Evolutionary conservation across 1,140 invertebrate genomes (phyloP), one percentile per base, ranked within the genome.

Genomic region (Augochlora pura): DNA sequence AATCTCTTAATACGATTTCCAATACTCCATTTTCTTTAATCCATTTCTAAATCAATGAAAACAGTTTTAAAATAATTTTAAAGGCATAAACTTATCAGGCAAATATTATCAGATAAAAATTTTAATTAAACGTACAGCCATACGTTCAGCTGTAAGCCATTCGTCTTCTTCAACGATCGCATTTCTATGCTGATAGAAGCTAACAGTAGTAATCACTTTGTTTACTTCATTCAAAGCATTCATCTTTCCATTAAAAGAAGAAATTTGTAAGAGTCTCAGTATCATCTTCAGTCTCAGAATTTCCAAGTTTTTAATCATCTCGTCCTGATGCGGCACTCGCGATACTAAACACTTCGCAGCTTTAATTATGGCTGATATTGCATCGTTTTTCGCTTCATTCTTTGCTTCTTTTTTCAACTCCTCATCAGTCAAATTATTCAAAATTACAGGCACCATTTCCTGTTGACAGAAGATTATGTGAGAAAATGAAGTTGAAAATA

Each of bases 201-300:
- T 96, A 57, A 98, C 97, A 90, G 96, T 97, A 39, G 96, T 96
- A 64, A 99, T 98, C 39, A 99, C 97, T 95, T 99, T 99, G 93
- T 99, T 99, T 54, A 99, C 98, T 95, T 99, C 99, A 93, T 99
- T 99, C 52, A 99, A 94, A 42, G 98, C 98, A 92, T 99, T 99
- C 99, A 99, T 99, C 94, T 99, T 99, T 14, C 98, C 98, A 94
- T 99, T 99, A 90, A 99, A 99, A 57, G 98, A 99, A 21, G 98
- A 99, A 90, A 99, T 98, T 95, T 99, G 97, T 70, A 99, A 93
- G 86, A 98, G 95, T 90, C 98, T 96, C 80, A 99, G 94, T 86
- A 99, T 99, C 97, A 99, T 99, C 94, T 98, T 98, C 80, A 99
- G 94, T 87, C 98, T 95, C 94, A 99, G 98, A 92, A 98, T 97